These are phyloP conservation scores for Porites divaricata DNA, from an alignment of 92 coral and sea anemone species.

Conservation along the genomic window DNA sequence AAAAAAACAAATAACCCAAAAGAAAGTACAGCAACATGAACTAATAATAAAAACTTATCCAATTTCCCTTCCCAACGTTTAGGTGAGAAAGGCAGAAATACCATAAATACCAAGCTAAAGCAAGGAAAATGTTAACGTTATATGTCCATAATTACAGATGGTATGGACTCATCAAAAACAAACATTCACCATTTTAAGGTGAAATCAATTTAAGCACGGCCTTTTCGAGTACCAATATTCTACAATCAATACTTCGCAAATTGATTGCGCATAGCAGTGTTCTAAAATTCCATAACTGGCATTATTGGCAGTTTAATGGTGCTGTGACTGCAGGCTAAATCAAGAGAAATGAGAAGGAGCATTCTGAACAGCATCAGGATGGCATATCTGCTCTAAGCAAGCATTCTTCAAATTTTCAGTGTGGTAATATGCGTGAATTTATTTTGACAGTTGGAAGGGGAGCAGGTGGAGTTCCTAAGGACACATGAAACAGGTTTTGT, in stretches of 20 bases:
- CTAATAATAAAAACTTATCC: too few relatives aligned
- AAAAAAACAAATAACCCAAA: too few relatives aligned
- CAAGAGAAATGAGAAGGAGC: too few relatives aligned
- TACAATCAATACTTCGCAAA: too few relatives aligned
- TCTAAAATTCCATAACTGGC: too few relatives aligned
- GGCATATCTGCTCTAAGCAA: background rate
- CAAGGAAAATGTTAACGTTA: conserved; percentile 14
- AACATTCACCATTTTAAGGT: conserved; percentile 43
- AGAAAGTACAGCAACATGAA: too few relatives aligned
- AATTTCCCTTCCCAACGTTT: too few relatives aligned
- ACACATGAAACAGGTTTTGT: conserved; percentile 62
- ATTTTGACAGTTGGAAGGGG: conserved; percentile 47
- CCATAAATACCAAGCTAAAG: conserved; percentile 35
- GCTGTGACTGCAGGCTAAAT: too few relatives aligned
- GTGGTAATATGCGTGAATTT: background rate
- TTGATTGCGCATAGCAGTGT: too few relatives aligned
- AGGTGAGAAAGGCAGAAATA: conserved; percentile 35
- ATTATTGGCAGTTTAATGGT: too few relatives aligned
- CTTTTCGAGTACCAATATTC: conserved; percentile 1
- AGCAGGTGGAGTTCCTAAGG: conserved; percentile 45
- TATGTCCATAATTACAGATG: conserved; percentile 37
- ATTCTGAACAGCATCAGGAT: too few relatives aligned
- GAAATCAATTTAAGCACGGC: conserved; percentile 30
- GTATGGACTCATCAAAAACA: conserved; percentile 37
- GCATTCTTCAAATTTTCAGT: background rate